Base-by-base conservation (phyloP, 2,113 vertebrate genomes). In the Chamaea fasciata region DNA sequence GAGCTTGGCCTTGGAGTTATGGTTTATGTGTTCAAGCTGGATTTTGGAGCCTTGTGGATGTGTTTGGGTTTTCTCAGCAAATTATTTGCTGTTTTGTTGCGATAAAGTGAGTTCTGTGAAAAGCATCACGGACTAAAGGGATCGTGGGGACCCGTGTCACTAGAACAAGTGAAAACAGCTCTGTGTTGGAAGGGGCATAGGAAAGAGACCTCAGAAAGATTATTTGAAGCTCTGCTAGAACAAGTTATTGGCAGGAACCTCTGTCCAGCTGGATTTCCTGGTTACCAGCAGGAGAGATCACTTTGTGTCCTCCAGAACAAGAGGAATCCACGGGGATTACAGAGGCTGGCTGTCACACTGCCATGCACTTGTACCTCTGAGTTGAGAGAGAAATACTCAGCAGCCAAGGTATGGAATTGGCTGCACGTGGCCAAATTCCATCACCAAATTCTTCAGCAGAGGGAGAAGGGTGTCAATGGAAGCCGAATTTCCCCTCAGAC, bases 321-420 rank as follows among this genome's bases (percentile, higher is more conserved):
- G 13, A n/a, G 31, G 33, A 57, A 77, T 1, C 21, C 26, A 2
- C 1, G 0, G 30, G 55, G 42, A 11, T 73, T 12, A 3, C 15
- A 37, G 68, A 1, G 33, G 35, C 37, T 33, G 47, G 9, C 31
- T 62, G 31, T 52, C 42, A 4, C 4, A 1, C 30, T 44, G 75
- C 35, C 28, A 3, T 13, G 7, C 3, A 0, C 20, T 69, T 24
- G 6, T 22, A 2, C 8, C 33, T 73, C n/a, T 55, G n/a, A 69
- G n/a, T 0, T 2, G 1, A 13, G 39, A 35, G n/a, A 49, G 1
- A 19, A 76, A 35, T 7, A 9, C 21, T 9, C 69, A 78, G 11
- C 10, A 63, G 26, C 18, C 30, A 5, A 10, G 23, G 6, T 11
- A 15, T 2, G 5, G 14, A 59, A 56, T 1, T 67, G 76, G 56